phyloP scores from a whole-genome alignment of 2,888 invertebrate species.

The Chymomyza fuscimana region DNA sequence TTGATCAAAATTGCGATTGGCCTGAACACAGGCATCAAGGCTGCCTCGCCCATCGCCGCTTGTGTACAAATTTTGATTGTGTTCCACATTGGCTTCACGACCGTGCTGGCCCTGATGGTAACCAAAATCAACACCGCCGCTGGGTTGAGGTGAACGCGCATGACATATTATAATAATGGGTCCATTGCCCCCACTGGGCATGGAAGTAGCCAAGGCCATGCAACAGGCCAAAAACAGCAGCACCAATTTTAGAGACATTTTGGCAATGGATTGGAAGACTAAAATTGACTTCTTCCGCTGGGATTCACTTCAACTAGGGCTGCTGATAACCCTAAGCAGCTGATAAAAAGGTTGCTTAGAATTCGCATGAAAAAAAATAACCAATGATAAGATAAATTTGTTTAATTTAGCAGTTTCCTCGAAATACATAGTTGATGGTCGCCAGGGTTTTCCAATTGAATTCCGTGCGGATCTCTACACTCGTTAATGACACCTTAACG shows the following conservation, averaged over 20 bases:
- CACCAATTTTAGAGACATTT: background rate
- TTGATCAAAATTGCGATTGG: slow-evolving; percentile 51
- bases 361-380: no score
- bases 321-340: background rate
- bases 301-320: background rate
- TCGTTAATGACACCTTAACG: no score
- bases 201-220: background rate
- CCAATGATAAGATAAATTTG: no score
- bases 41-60: slow-evolving; percentile 57
- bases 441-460: no score
- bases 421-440: no score
- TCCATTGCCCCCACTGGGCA: background rate
- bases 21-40: slow-evolving; percentile 66
- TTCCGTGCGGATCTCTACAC: no score
- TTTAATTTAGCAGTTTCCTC: no score
- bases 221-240: background rate
- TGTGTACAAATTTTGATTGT: slow-evolving; percentile 57
- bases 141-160: background rate
- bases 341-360: no score
- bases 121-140: background rate
- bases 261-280: background rate
- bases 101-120: slow-evolving; percentile 23
- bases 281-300: background rate
- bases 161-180: background rate
- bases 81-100: slow-evolving; percentile 35